Conservation (phyloP, 2,888 invertebrate genomes). For the Brachyptera risi region DNA sequence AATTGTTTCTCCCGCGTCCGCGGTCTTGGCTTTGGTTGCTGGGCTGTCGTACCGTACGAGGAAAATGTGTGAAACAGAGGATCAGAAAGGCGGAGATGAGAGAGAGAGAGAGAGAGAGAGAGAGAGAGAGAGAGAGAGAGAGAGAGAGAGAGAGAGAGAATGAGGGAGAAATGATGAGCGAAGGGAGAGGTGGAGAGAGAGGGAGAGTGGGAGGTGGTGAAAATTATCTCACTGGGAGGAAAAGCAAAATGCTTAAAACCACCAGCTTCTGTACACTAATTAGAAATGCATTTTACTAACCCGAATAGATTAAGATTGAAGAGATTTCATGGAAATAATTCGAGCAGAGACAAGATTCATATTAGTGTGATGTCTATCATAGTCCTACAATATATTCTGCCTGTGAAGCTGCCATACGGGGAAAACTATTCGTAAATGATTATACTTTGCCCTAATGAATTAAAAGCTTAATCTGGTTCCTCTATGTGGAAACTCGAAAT, state of each 20-base stretch:
- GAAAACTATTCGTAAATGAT: no score
- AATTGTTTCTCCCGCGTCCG: slow-evolving; percentile 30
- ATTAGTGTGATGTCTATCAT: slow-evolving; percentile 10
- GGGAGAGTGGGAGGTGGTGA: slow-evolving; percentile 25
- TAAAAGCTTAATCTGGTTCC: no score
- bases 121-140: slow-evolving; percentile 28
- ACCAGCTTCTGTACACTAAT: slow-evolving; percentile 14
- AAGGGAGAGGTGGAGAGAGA: slow-evolving; percentile 22
- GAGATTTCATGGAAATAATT: slow-evolving; percentile 14
- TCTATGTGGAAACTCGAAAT: no score
- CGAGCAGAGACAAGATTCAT: slow-evolving; percentile 12
- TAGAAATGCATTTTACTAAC: slow-evolving; percentile 16
- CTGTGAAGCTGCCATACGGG: no score
- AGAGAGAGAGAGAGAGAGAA: slow-evolving; percentile 32
- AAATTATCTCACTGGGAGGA: slow-evolving; percentile 22
- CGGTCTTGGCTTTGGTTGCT: slow-evolving; percentile 24
- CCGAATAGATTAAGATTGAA: slow-evolving; percentile 16
- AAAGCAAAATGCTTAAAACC: slow-evolving; percentile 15
- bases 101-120: slow-evolving; percentile 30
- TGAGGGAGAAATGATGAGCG: slow-evolving; percentile 28
- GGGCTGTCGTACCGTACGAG: slow-evolving; percentile 34
- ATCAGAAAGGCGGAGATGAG: slow-evolving; percentile 35
- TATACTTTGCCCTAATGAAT: no score
- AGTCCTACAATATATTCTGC: no score
- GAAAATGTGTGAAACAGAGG: slow-evolving; percentile 41